Evolutionary conservation across 1,140 invertebrate species (phyloP).

Genomic region (Nasonia vitripennis): DNA sequence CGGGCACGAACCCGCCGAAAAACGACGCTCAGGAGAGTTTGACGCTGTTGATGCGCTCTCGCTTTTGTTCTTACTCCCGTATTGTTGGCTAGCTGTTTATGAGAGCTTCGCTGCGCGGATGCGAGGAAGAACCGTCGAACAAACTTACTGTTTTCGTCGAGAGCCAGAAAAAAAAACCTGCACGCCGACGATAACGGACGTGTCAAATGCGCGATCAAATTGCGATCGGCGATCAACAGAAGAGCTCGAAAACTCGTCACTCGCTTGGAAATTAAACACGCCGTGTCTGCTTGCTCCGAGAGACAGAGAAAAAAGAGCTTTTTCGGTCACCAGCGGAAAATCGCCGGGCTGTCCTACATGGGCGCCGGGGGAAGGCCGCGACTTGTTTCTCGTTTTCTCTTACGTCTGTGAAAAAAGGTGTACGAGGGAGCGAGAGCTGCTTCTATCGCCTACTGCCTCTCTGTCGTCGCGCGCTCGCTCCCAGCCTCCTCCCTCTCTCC

Average conservation of each 20-base stretch:
- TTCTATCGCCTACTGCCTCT: background rate
- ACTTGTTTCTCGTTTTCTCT: conserved; percentile 18
- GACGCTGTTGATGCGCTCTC: background rate
- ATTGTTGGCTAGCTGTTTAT: background rate
- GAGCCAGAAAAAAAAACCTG: background rate
- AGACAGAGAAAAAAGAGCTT: background rate
- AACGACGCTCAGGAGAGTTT: background rate
- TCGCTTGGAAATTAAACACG: background rate
- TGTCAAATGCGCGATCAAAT: background rate
- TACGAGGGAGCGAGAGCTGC: background rate
- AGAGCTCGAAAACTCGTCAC: no score
- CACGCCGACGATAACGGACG: no score
- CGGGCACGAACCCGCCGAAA: background rate
- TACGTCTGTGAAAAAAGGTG: background rate
- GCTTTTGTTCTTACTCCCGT: background rate
- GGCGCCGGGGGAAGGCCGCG: background rate
- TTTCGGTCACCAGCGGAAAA: background rate
- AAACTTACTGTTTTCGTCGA: background rate
- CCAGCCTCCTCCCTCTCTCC: background rate
- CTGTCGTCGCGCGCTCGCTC: background rate
- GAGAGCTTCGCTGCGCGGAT: no score
- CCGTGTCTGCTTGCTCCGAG: background rate
- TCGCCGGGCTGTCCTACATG: conserved; percentile 6
- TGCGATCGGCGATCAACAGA: background rate
- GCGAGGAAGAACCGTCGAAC: background rate